phyloP scores from a whole-genome alignment of 1,140 invertebrate species.

The Nebria ingens region DNA sequence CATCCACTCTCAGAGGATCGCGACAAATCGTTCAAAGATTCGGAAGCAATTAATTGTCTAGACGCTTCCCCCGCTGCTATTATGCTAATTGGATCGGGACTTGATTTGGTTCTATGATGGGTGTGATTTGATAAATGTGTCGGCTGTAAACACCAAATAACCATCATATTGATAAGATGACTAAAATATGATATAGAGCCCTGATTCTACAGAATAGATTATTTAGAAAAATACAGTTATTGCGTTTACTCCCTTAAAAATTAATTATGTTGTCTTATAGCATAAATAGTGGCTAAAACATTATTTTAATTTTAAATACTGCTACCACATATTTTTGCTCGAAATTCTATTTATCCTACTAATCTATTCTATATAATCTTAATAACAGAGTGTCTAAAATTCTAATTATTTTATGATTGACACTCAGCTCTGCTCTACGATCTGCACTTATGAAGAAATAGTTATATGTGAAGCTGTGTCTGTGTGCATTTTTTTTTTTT shows the following conservation, averaged over 20 bases:
- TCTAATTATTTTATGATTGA: background rate
- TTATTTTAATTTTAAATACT: too few species aligned
- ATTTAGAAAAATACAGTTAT: too few species aligned
- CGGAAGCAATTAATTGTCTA: conserved; percentile 44
- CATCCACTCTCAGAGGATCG: conserved; percentile 12
- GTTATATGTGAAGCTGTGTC: background rate
- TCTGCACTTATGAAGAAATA: background rate
- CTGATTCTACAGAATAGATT: too few species aligned
- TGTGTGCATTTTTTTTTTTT: too few species aligned
- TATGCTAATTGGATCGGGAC: conserved; percentile 47
- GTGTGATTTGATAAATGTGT: conserved; percentile 31
- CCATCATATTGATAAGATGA: too few species aligned
- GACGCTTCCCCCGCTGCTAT: conserved; percentile 38
- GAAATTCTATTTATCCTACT: too few species aligned
- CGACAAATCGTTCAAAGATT: conserved; percentile 47
- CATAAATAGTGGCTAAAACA: too few species aligned
- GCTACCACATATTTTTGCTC: too few species aligned
- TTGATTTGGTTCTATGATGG: conserved; percentile 59
- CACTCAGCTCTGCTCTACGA: background rate
- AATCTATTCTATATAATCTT: too few species aligned
- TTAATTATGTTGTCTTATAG: too few species aligned
- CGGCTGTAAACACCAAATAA: background rate
- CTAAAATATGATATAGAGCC: too few species aligned
- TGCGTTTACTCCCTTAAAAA: too few species aligned
- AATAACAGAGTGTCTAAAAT: conserved; percentile 7